phyloP scores from a whole-genome alignment of 2,797 vertebrate genomes.

The Chrysocyon brachyurus region DNA sequence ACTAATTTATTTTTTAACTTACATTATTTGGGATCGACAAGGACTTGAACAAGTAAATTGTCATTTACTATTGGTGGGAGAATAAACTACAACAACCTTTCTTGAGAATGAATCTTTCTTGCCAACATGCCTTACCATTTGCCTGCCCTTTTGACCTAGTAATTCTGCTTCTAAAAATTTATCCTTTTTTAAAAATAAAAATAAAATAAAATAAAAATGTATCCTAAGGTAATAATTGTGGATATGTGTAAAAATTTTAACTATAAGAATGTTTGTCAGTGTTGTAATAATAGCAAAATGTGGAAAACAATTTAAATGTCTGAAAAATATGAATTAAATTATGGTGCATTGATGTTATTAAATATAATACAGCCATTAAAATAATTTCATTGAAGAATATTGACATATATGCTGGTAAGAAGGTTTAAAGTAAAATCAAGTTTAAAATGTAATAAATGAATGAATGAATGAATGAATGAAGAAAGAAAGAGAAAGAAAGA shows the following conservation, averaged over 20 bases:
- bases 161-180: conserved; percentile 59
- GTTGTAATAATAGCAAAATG: conserved; percentile 47
- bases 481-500: no score
- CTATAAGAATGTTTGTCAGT: conserved; percentile 39
- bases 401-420: neutral
- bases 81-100: conserved; percentile 59
- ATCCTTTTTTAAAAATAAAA: no score
- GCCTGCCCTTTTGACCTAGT: conserved; percentile 23
- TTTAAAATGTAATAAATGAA: neutral
- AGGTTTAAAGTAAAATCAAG: conserved; percentile 37
- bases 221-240: conserved; percentile 27
- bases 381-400: conserved; percentile 46
- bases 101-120: conserved; percentile 40
- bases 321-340: conserved; percentile 60
- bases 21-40: neutral
- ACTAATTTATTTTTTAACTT: conserved; percentile 39
- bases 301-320: conserved; percentile 56
- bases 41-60: neutral
- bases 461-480: no score
- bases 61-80: conserved; percentile 23
- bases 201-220: conserved; percentile 11
- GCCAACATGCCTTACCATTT: conserved; percentile 35
- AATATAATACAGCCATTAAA: conserved; percentile 43
- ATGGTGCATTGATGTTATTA: neutral
- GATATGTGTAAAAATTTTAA: conserved; percentile 35